Conservation (phyloP, 1,140 invertebrate genomes). For the Cherax quadricarinatus region DNA sequence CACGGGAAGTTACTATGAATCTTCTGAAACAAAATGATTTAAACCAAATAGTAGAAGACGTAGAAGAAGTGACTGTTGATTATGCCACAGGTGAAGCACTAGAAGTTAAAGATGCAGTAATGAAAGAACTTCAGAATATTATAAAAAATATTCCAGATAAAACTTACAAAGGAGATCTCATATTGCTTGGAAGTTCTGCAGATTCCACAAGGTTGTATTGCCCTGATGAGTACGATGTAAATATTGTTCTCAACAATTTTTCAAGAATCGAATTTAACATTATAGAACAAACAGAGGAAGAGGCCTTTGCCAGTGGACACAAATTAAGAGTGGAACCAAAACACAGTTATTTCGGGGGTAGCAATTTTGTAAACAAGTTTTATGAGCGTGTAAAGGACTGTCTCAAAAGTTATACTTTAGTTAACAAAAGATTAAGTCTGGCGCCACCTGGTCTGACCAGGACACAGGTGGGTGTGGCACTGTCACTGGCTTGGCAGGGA, state of each 20-base stretch:
- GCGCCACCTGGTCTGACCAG: conserved; percentile 22
- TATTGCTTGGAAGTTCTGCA: conserved; percentile 20
- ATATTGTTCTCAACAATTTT: neutral
- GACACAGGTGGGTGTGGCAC: conserved; percentile 15
- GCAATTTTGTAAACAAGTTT: neutral
- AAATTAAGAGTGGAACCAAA: neutral
- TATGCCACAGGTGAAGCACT: neutral
- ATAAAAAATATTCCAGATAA: neutral
- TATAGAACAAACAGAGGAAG: neutral
- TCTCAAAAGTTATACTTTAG: neutral
- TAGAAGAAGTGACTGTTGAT: neutral
- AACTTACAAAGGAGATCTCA: neutral
- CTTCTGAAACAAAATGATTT: neutral
- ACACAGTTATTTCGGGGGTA: neutral
- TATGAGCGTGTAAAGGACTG: neutral
- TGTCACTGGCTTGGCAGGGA: conserved; percentile 29
- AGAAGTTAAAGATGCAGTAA: neutral
- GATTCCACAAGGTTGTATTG: conserved; percentile 4
- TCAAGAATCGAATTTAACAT: neutral
- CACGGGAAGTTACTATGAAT: neutral
- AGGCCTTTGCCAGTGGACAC: neutral
- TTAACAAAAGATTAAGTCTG: conserved; percentile 1
- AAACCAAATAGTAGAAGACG: too few species aligned
- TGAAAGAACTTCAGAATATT: neutral
- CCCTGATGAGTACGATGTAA: conserved; percentile 40